Conservation (phyloP, 2,113 vertebrate species). For the Miniopterus natalensis region DNA sequence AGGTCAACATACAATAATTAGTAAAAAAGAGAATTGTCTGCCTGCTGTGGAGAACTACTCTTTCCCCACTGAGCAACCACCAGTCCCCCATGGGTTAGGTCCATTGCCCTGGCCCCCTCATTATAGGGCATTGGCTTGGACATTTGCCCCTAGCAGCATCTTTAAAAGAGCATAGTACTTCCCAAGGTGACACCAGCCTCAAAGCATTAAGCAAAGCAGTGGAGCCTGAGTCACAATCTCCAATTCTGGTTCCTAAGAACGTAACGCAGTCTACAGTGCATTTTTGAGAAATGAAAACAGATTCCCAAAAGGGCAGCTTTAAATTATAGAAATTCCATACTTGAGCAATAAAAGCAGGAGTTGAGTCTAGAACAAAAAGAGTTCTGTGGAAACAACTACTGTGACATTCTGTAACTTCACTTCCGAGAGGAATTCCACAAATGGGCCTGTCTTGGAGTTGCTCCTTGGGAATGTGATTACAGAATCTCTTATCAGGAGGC, state of each 20-base stretch:
- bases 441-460: background rate
- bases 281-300: constrained; percentile 46
- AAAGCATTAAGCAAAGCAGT: background rate
- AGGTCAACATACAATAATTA: constrained; percentile 31
- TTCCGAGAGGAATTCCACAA: background rate
- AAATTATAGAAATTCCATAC: background rate
- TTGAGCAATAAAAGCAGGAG: background rate
- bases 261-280: background rate
- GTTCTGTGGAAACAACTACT: background rate
- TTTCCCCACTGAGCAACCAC: background rate
- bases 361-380: background rate
- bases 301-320: background rate
- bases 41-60: background rate
- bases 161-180: constrained; percentile 41
- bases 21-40: background rate
- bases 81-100: background rate
- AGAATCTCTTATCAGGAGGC: background rate
- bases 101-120: constrained; percentile 5
- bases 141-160: background rate
- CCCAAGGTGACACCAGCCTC: background rate
- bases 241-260: background rate
- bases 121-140: background rate
- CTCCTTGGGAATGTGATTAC: background rate
- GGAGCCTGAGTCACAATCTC: background rate
- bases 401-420: background rate